A percentile compares a stretch with the other conserved stretches of the same genome.
These are phyloP conservation scores for Agelas oroides DNA, from an alignment of 37 sponge, comb jelly and placozoan species.

Conservation along the genomic window DNA sequence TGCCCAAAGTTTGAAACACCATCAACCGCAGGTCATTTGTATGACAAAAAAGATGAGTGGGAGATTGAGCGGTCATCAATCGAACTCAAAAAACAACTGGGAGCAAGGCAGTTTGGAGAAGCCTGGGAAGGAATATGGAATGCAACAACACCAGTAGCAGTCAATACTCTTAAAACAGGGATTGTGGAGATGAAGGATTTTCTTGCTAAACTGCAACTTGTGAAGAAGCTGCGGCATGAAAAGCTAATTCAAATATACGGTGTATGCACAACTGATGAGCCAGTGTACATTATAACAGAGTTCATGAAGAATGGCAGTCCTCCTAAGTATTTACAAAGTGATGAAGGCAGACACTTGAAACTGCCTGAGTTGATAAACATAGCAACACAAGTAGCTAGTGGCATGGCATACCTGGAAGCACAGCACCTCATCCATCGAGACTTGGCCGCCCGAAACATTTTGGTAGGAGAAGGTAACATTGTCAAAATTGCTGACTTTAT, in stretches of 20 bases:
- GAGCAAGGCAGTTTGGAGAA: slow-evolving; percentile 50
- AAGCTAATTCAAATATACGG: slow-evolving; percentile 61
- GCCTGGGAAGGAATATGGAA: slow-evolving; percentile 61
- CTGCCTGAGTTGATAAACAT: neutral
- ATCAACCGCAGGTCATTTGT: slow-evolving; percentile 74
- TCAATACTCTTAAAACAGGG: slow-evolving; percentile 18
- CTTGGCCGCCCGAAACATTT: slow-evolving; percentile 1
- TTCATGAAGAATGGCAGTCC: neutral
- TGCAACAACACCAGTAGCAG: slow-evolving; percentile 16
- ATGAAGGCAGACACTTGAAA: neutral
- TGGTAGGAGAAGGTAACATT: neutral
- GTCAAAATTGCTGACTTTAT: neutral
- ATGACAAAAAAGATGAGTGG: slow-evolving; percentile 92
- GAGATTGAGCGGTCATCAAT: too few relatives aligned
- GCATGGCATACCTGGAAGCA: slow-evolving; percentile 2
- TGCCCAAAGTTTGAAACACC: slow-evolving; percentile 84
- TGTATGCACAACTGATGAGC: slow-evolving; percentile 56
- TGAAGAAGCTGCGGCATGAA: slow-evolving; percentile 59
- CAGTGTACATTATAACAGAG: slow-evolving; percentile 29
- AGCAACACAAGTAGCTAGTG: neutral
- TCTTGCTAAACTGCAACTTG: slow-evolving; percentile 41
- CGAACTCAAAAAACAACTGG: slow-evolving; percentile 44
- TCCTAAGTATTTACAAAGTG: slow-evolving; percentile 18
- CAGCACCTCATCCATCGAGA: slow-evolving; percentile 11
- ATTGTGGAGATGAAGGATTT: neutral